A percentile compares a stretch with the other conserved stretches of the same genome.
These are phyloP conservation scores for Marisa cornuarietis DNA, from an alignment of 1,140 invertebrate genomes.

Conservation along the genomic window DNA sequence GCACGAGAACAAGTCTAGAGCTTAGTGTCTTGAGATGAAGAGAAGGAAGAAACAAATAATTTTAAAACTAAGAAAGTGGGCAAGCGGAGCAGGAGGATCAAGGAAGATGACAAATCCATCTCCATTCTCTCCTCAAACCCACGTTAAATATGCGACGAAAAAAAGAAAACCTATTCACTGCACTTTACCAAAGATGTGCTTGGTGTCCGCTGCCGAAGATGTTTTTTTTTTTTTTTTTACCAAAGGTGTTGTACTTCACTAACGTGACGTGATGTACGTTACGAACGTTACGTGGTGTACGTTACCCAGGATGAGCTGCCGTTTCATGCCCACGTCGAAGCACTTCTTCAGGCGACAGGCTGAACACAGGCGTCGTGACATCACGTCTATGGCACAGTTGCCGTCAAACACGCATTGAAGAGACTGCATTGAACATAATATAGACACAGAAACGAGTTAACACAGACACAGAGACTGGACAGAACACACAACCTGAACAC, in stretches of 20 bases:
- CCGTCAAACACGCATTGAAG: background rate
- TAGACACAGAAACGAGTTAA: background rate
- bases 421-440: background rate
- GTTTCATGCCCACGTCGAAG: background rate
- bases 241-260: background rate
- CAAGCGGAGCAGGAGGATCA: background rate
- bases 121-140: background rate
- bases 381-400: background rate
- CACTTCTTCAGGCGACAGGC: constrained; percentile 7
- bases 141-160: background rate
- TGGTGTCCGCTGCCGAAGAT: no score
- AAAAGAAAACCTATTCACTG: background rate
- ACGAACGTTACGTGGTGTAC: background rate
- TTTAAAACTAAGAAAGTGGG: no score
- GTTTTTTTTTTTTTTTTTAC: background rate
- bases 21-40: no score
- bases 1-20: no score
- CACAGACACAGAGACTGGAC: no score
- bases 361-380: background rate
- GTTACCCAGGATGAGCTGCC: constrained; percentile 2
- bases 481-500: no score
- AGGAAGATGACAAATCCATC: background rate
- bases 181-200: no score
- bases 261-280: background rate
- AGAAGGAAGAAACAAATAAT: no score